Evolutionary conservation across 2,888 invertebrate species (phyloP), one percentile per base, ranked within the genome.

Genomic region (Brachyopa scutellaris): DNA sequence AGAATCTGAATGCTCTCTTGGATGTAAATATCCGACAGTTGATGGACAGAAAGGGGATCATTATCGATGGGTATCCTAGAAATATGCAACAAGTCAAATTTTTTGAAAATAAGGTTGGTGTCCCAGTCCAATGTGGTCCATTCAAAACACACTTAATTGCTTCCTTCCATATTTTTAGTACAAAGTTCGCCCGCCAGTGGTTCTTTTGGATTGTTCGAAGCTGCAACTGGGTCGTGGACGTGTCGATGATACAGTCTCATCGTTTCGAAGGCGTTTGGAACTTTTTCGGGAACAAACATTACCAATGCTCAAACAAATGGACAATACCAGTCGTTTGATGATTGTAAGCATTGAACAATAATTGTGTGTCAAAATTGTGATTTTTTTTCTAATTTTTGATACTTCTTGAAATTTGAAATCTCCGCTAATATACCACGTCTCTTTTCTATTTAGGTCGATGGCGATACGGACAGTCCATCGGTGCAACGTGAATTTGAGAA

Each of bases 11-110:
- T 88, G 93, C 93, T 82, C 91, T 97, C 42, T 92, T 99, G 53
- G 94, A 95, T 73, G 92, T 91, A 1, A 94, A 95, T 23, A 92
- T 96, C 84, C 88, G 87, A 0, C 93, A 93, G 38, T 91, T 93
- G 77, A 91, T 91, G 36, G 93, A 93, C 5, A 93, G 93, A 17
- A 92, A 92, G 73, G 98, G 98, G 2, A 94, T 98, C 73, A 93
- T 99, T 70, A 93, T 99, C 66, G 99, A 99, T 87, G 99, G 99
- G 0, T 99, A 96, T 89, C 99, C 99, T 0, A 92, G 99, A 67
- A 97, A 98, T 87, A 91, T 97, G 88, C 94, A 94, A 53, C 99
- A 99, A 91, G 95, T 97, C 85, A 93, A 94, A 61, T 93, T 94
- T 87, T 99, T 99, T 89, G 97, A 99, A 90, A 93, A 92, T 69